Evolutionary conservation across 2,113 vertebrate genomes (phyloP).

Genomic region (Alligator sinensis): DNA sequence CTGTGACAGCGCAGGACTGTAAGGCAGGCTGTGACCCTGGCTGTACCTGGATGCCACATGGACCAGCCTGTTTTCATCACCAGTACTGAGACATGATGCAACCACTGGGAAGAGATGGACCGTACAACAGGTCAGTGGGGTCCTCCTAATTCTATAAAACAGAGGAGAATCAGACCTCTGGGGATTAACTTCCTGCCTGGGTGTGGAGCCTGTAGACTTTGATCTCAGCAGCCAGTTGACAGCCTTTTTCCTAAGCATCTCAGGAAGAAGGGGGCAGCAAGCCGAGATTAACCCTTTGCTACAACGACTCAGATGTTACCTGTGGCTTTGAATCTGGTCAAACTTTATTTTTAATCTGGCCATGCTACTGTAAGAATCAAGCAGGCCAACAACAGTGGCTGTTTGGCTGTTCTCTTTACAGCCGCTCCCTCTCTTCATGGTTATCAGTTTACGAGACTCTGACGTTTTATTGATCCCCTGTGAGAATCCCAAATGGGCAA

Average conservation of each 20-base stretch:
- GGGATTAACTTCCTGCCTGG: neutral
- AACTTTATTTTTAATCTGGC: neutral
- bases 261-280: neutral
- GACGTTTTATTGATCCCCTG: conserved; percentile 13
- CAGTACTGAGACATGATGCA: neutral
- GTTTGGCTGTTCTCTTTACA: neutral
- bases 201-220: neutral
- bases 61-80: neutral
- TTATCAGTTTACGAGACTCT: neutral
- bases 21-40: neutral
- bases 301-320: no score
- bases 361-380: neutral
- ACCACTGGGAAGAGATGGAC: neutral
- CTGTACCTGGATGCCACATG: neutral
- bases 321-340: neutral
- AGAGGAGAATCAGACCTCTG: neutral
- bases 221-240: neutral
- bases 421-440: neutral
- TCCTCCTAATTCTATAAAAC: neutral
- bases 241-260: neutral
- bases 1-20: neutral
- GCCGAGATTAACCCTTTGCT: neutral
- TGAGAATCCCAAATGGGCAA: conserved; percentile 17
- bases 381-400: neutral
- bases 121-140: neutral